A percentile compares a stretch with the other conserved stretches of the same genome.
Evolutionary conservation across 2,797 vertebrate species (phyloP).

Genomic region (Ispidina picta): DNA sequence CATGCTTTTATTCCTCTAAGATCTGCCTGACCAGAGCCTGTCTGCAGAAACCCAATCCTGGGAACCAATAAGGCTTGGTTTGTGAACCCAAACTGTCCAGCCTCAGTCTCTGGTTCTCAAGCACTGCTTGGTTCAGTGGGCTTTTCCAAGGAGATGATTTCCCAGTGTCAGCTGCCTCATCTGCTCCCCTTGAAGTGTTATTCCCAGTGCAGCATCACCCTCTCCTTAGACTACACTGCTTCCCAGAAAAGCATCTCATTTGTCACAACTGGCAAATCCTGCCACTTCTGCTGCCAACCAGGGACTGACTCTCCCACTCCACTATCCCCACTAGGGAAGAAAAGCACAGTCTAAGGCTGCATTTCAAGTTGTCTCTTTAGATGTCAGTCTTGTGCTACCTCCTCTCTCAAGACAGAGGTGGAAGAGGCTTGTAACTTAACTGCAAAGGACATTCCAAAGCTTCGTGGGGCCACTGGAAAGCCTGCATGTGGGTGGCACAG

Average conservation of each 20-base stretch:
- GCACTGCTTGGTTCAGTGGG: background rate
- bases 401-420: constrained; percentile 29
- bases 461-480: constrained; percentile 28
- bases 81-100: background rate
- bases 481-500: background rate
- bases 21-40: background rate
- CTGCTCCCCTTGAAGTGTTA: background rate
- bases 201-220: background rate
- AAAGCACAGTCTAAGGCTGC: background rate
- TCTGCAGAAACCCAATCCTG: background rate
- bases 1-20: constrained; percentile 5
- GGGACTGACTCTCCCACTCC: background rate
- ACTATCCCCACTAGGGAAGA: background rate
- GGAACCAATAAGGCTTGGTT: background rate
- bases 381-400: constrained; percentile 36
- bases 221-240: background rate
- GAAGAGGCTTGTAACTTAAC: constrained; percentile 38
- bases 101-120: constrained; percentile 16
- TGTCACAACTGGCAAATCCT: background rate
- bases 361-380: no score
- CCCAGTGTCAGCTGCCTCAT: background rate
- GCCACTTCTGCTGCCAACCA: background rate
- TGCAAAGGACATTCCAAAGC: constrained; percentile 21
- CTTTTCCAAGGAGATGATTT: background rate
- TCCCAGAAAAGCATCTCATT: background rate